Percentiles rank a stretch among this genome's conserved stretches.
These are phyloP conservation scores for Mirza zaza DNA, from an alignment of 2,113 vertebrate genomes.

Conservation along the genomic window DNA sequence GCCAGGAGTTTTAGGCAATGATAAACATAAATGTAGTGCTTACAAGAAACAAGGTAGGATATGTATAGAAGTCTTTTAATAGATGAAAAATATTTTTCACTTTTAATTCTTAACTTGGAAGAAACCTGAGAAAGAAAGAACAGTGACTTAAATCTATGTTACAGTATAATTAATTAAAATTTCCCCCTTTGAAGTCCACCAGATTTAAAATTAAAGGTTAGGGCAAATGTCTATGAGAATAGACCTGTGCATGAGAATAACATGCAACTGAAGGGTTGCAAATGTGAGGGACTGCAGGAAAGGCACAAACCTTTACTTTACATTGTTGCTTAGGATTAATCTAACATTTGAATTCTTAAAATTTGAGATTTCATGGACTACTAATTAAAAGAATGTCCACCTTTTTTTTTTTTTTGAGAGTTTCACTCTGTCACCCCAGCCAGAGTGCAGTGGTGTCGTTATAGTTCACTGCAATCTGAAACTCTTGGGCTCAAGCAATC, in stretches of 20 bases:
- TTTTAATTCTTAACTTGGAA: not conserved
- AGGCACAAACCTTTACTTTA: fast-evolving
- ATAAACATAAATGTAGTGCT: not conserved
- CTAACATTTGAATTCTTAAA: not conserved
- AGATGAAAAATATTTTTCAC: not conserved
- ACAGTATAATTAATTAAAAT: not conserved
- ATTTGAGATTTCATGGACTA: not conserved
- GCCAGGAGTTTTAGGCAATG: not conserved
- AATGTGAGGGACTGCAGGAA: not conserved
- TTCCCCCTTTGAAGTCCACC: not conserved
- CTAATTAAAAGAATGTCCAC: not conserved
- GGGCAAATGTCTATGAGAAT: not conserved
- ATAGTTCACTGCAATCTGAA: no score
- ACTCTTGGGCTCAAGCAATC: no score
- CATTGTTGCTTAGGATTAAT: fast-evolving
- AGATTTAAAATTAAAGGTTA: not conserved
- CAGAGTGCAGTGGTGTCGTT: no score
- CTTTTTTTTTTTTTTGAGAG: no score
- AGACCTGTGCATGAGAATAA: not conserved
- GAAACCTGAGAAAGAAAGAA: not conserved
- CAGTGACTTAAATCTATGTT: not conserved
- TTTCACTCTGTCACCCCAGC: no score
- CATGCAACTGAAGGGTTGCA: no score
- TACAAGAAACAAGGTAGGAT: not conserved
- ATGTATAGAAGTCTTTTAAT: not conserved